phyloP scores from a whole-genome alignment of 2,113 vertebrate species.

The Salvelinus alpinus region DNA sequence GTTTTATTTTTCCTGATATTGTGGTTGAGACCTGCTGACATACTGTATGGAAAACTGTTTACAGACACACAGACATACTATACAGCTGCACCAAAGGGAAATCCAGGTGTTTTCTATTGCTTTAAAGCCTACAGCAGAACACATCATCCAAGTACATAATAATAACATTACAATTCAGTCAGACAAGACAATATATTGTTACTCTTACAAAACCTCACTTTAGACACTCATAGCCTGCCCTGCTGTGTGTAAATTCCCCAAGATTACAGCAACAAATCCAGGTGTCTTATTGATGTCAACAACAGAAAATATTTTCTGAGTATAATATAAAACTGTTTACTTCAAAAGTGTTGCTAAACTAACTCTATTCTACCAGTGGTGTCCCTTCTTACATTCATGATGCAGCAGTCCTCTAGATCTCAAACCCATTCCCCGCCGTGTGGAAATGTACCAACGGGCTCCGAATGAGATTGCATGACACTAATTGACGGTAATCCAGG shows the following conservation, averaged over 20 bases:
- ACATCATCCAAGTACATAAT: no score
- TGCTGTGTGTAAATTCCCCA: no score
- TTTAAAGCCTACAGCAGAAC: constrained; percentile 60
- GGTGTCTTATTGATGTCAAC: no score
- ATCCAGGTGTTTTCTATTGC: constrained; percentile 91
- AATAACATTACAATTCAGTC: no score
- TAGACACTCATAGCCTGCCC: no score
- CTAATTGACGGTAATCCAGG: constrained; percentile 52
- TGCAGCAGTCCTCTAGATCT: constrained; percentile 1
- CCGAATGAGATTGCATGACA: constrained; percentile 39
- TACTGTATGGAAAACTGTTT: constrained; percentile 84
- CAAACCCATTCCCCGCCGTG: constrained; percentile 28
- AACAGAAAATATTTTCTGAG: no score
- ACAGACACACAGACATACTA: constrained; percentile 88
- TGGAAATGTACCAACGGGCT: constrained; percentile 51
- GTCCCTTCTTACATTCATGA: constrained; percentile 33
- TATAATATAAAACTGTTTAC: no score
- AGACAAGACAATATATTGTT: no score
- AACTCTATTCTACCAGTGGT: background rate
- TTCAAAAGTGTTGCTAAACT: no score
- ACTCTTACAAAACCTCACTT: no score
- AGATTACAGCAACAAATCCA: no score
- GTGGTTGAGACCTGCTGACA: constrained; percentile 86
- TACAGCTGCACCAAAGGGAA: constrained; percentile 95
- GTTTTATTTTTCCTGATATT: constrained; percentile 68